Evolutionary conservation across 2,888 invertebrate genomes (phyloP).

Genomic region (Tiliacea aurago): DNA sequence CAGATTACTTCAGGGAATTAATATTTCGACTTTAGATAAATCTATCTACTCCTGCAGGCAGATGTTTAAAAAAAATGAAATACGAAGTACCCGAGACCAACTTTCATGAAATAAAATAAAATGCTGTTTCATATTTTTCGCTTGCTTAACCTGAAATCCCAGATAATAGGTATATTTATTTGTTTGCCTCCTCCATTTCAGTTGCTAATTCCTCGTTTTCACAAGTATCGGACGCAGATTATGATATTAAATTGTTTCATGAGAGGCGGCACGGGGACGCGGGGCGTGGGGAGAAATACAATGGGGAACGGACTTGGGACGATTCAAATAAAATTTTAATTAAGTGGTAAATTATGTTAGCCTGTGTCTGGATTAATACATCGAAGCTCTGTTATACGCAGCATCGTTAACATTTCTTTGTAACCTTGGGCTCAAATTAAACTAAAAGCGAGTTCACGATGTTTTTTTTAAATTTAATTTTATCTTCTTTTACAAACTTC

Average conservation of each 20-base stretch:
- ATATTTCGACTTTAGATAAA: no score
- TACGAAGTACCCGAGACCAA: no score
- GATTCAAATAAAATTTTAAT: background rate
- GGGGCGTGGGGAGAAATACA: slow-evolving; percentile 59
- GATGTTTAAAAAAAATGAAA: no score
- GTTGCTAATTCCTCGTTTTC: slow-evolving; percentile 46
- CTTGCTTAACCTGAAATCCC: no score
- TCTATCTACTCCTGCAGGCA: no score
- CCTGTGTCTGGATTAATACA: background rate
- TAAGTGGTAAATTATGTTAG: slow-evolving; percentile 1
- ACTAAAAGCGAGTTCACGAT: background rate
- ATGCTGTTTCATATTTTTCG: no score
- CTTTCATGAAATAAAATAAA: no score
- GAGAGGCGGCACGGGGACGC: slow-evolving; percentile 61
- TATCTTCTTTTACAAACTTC: no score
- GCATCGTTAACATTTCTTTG: background rate
- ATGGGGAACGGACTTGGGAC: slow-evolving; percentile 71
- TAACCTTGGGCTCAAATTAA: background rate
- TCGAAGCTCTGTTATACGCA: background rate
- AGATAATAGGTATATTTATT: no score
- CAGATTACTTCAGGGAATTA: no score
- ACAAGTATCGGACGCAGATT: slow-evolving; percentile 81
- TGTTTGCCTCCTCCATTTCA: slow-evolving; percentile 54
- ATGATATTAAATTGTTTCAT: slow-evolving; percentile 90
- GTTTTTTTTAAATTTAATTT: no score